Base-by-base conservation (phyloP, 2,888 invertebrate species). In the Ramazzottius varieornatus region DNA sequence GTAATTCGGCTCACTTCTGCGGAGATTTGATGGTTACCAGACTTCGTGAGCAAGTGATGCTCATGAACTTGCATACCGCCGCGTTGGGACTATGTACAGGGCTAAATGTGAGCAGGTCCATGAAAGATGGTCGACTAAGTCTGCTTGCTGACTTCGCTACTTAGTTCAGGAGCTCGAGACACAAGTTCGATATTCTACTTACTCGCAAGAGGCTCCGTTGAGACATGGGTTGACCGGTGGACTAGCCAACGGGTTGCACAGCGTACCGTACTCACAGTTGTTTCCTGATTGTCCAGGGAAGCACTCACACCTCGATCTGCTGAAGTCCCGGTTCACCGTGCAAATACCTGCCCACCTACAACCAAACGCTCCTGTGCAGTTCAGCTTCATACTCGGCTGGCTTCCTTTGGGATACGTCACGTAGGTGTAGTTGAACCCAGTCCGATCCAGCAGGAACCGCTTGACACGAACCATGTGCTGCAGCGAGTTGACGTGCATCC, bases 381-480 rank as follows among this genome's bases (percentile, higher is more conserved):
- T 24, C n/a, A n/a, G n/a, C n/a, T n/a, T n/a, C n/a, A n/a, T n/a
- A n/a, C n/a, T n/a, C n/a, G n/a, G n/a, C 54, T 24, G 54, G 54
- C 13, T 54, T 8, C 29, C 29, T 33, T 68, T 71, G 70, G 82
- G 80, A 32, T 81, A 78, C 70, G 89, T 84, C 73, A 89, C 87
- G 74, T 90, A 91, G 33, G 90, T 91, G 71, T 90, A 83, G 78
- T 92, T 91, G 78, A 92, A 90, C 20, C 91, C 91, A 73, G 85
- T 89, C 46, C 89, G 87, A 68, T 88, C 84, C 67, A 90, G 79
- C 33, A 90, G 80, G 66, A 84, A 83, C 72, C 86, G 83, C 68
- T 88, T 78, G 0, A 88, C 88, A 2, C 91, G 80, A 66, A 90
- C 79, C 77, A 70, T 68, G 24, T 73, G 66, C 46, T 69, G 67